A percentile compares a stretch with the other conserved stretches of the same genome.
Evolutionary conservation across 1,140 invertebrate species (phyloP).

Genomic region (Aricia agestis): DNA sequence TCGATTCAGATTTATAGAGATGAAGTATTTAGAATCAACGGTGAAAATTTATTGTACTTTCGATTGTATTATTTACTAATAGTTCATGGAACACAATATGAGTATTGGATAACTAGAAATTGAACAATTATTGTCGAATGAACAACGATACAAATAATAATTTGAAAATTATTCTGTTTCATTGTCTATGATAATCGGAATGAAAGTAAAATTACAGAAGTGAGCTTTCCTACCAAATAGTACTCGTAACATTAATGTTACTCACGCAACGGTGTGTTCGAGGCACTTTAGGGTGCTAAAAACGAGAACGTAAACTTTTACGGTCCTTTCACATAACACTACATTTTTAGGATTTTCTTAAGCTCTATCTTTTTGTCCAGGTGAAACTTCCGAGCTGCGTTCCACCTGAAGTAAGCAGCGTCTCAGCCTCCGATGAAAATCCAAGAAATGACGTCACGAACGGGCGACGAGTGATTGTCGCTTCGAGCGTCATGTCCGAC

Average conservation of each 20-base stretch:
- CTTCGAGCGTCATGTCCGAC: constrained; percentile 79
- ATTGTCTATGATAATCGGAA: no score
- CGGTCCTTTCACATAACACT: background rate
- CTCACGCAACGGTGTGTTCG: no score
- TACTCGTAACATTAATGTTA: no score
- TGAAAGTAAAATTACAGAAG: no score
- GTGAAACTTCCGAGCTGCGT: constrained; percentile 53
- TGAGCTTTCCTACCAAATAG: no score
- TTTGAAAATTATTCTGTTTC: no score
- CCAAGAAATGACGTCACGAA: constrained; percentile 55
- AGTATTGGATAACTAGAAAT: background rate
- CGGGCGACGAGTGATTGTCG: constrained; percentile 73
- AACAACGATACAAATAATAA: no score
- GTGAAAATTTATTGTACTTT: background rate
- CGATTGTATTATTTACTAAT: background rate
- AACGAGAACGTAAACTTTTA: no score
- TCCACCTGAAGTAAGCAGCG: constrained; percentile 56
- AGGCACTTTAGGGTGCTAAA: no score
- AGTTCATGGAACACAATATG: background rate
- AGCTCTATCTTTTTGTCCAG: constrained; percentile 28
- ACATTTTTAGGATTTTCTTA: no score
- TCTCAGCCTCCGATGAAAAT: constrained; percentile 57
- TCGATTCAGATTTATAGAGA: background rate
- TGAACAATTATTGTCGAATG: no score
- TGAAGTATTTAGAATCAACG: background rate